These are phyloP conservation scores for Torymus texanus DNA, from an alignment of 2,888 invertebrate species.

Conservation along the genomic window DNA sequence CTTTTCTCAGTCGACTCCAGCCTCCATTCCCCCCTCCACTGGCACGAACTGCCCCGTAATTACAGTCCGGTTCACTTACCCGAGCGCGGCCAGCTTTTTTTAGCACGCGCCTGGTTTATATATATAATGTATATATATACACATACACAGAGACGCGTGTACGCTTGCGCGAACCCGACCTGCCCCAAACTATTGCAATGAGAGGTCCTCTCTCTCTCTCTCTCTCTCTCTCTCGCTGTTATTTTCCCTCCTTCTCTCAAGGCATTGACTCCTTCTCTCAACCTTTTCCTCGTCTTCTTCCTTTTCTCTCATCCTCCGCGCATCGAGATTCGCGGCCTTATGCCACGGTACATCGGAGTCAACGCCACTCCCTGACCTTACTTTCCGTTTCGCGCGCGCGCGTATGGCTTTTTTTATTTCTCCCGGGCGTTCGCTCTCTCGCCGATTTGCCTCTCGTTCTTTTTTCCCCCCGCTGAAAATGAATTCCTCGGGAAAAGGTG, in stretches of 20 bases:
- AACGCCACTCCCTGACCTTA: conserved; percentile 53
- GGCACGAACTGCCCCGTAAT: conserved; percentile 50
- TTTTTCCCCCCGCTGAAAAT: conserved; percentile 16
- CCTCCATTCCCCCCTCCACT: conserved; percentile 13
- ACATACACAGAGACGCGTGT: not conserved
- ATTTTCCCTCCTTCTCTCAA: not conserved
- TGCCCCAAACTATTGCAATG: conserved; percentile 51
- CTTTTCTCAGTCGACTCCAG: not conserved
- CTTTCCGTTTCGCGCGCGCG: conserved; percentile 48
- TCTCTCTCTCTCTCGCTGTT: not conserved
- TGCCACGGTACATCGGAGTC: conserved; percentile 30
- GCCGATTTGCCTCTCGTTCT: conserved; percentile 22
- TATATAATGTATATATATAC: not conserved
- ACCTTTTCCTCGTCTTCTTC: not conserved
- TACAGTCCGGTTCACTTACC: conserved; percentile 47
- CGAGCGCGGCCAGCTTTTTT: conserved; percentile 37
- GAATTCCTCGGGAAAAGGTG: conserved; percentile 30
- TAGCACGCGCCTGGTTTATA: conserved; percentile 36
- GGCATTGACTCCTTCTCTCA: not conserved
- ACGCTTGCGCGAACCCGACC: conserved; percentile 43
- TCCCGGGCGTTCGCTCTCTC: not conserved
- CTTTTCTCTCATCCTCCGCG: not conserved
- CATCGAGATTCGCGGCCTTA: conserved; percentile 29
- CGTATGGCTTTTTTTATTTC: conserved; percentile 19
- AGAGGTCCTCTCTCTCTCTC: conserved; percentile 12